These are phyloP conservation scores for Brachionus paranguensis DNA, from an alignment of 1,140 invertebrate species.

Conservation along the genomic window DNA sequence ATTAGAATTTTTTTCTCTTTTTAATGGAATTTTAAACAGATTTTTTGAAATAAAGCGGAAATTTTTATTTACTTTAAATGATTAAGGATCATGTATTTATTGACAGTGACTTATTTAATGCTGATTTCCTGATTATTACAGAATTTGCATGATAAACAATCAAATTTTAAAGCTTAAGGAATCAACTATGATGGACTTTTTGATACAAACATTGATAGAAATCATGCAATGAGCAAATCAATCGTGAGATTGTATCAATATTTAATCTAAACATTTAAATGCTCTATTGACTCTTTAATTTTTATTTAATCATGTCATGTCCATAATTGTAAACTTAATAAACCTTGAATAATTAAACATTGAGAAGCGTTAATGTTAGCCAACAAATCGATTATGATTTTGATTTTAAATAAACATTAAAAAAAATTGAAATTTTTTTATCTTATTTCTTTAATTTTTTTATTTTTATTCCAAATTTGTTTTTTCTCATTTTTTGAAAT, in stretches of 20 bases:
- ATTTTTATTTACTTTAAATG: background rate
- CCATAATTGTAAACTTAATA: background rate
- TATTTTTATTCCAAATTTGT: too few species aligned
- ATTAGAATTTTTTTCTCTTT: background rate
- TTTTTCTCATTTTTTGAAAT: too few species aligned
- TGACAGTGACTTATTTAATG: background rate
- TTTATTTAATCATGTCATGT: slow-evolving; percentile 5
- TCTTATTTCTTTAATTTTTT: too few species aligned
- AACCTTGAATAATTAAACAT: background rate
- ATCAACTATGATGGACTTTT: background rate
- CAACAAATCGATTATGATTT: too few species aligned
- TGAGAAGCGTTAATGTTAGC: background rate
- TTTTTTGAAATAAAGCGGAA: background rate
- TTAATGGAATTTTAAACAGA: too few species aligned
- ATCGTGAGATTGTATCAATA: background rate
- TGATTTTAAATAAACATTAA: too few species aligned
- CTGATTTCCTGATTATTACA: background rate
- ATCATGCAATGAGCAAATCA: background rate
- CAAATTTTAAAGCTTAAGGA: background rate
- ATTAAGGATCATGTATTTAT: too few species aligned
- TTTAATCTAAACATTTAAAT: background rate
- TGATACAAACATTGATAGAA: background rate
- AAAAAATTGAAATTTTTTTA: too few species aligned
- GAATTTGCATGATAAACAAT: background rate
- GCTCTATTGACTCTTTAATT: background rate